Evolutionary conservation across 2,797 vertebrate species (phyloP), one percentile per base, ranked within the genome.

Genomic region (Pipistrellus pygmaeus): DNA sequence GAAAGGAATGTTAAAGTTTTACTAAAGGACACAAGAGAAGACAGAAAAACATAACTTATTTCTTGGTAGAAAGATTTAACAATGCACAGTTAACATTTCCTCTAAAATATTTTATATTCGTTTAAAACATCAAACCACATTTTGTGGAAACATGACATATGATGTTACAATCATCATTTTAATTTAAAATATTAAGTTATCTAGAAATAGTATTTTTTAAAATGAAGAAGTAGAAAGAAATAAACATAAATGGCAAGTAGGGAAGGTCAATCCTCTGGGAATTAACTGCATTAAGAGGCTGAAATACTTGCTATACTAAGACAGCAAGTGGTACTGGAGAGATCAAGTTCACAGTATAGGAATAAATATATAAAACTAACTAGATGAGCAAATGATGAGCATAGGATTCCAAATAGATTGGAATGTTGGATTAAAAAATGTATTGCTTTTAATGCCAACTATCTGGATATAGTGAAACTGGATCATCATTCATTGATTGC

Each of bases 1-100:
- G 46, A 94, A 96, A 82, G 21, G 77, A 95, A 92, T 81, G 23
- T 53, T 92, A 87, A 84, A 75, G 81, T 91, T 91, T 25, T 57
- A 62, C 15, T 55, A 68, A 80, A 78, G 6, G 25, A 60, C 27
- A n/a, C 14, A 80, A 69, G 4, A 82, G 30, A 85, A 90, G 30
- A 71, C 5, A 76, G 18, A 64, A 44, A 44, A 80, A 14, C 8
- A 27, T 7, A 53, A 0, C 4, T 81, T 81, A 27, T 48, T 93
- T 93, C 57, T 66, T 69, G 5, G 32, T 20, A 84, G 69, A 89
- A 95, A 84, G 25, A 0, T 30, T 93, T 78, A 60, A 32, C 60
- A 78, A 44, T 23, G 13, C 3, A 66, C 3, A 73, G 10, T 51
- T 82, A 85, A 32, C 2, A 85, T 81, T 32, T 88, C 84, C 12